Evolutionary conservation across 2,113 vertebrate genomes (phyloP).

Genomic region (Varanus komodoensis): DNA sequence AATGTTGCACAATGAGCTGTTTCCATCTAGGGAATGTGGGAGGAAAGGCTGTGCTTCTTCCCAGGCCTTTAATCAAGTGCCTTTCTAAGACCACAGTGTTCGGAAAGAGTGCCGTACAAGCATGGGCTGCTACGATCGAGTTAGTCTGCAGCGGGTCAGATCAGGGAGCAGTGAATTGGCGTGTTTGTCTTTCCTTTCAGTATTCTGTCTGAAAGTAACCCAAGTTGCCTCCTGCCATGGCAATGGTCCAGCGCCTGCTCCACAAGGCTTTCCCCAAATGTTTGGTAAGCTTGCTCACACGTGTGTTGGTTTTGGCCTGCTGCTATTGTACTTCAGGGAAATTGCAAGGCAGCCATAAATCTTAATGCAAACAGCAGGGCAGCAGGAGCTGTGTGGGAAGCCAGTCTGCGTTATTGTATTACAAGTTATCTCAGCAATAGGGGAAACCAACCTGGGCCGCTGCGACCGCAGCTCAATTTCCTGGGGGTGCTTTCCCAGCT

Average conservation of each 20-base stretch:
- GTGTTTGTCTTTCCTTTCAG: not conserved
- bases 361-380: slow-evolving; percentile 36
- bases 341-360: slow-evolving; percentile 31
- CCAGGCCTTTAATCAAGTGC: not conserved
- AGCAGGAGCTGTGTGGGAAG: slow-evolving; percentile 31
- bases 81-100: not conserved
- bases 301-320: slow-evolving; percentile 36
- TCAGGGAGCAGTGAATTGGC: not conserved
- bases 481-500: not conserved
- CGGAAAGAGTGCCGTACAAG: not conserved
- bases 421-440: slow-evolving; percentile 27
- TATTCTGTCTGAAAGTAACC: not conserved
- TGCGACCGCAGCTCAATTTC: not conserved
- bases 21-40: not conserved
- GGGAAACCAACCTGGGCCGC: slow-evolving; percentile 3
- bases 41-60: not conserved
- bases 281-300: slow-evolving; percentile 15
- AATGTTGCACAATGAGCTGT: not conserved
- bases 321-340: slow-evolving; percentile 31
- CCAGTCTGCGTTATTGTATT: slow-evolving; percentile 36
- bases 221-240: slow-evolving; percentile 3
- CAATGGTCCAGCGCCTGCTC: slow-evolving; percentile 8
- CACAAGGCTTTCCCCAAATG: slow-evolving; percentile 20
- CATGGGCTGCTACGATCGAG: not conserved
- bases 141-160: not conserved